phyloP scores from a whole-genome alignment of 2,113 vertebrate species.

The Diadophis punctatus region DNA sequence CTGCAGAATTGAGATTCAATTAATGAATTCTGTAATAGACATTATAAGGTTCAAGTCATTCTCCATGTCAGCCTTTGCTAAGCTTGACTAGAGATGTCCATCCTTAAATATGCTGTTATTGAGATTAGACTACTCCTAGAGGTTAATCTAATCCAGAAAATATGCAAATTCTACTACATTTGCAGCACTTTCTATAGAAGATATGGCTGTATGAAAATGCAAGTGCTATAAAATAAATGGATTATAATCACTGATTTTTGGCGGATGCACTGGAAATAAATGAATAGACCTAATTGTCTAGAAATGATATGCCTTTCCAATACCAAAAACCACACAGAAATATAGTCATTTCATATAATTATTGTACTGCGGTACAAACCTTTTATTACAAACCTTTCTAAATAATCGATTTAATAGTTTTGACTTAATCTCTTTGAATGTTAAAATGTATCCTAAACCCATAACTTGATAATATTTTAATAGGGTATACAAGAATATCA shows the following conservation, averaged over 20 bases:
- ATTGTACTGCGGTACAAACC: background rate
- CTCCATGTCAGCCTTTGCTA: background rate
- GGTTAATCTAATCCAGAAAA: background rate
- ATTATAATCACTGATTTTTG: background rate
- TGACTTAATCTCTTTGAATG: background rate
- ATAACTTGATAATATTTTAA: background rate
- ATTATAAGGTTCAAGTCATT: background rate
- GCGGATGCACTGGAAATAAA: background rate
- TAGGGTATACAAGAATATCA: background rate
- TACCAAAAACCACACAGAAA: background rate
- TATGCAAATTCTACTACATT: background rate
- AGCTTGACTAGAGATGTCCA: background rate
- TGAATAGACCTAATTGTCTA: background rate
- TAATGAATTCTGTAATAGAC: background rate
- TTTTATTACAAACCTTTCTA: background rate
- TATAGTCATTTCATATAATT: background rate
- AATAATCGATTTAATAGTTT: background rate
- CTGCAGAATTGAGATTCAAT: background rate
- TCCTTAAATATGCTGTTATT: background rate
- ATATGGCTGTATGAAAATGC: background rate
- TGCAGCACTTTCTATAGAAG: background rate
- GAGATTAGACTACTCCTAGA: background rate
- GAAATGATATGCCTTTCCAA: background rate
- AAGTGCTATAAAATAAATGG: conserved; percentile 10
- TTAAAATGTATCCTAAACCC: background rate